Conservation (phyloP, 2,888 invertebrate species). For the Cataglyphis albicans region DNA sequence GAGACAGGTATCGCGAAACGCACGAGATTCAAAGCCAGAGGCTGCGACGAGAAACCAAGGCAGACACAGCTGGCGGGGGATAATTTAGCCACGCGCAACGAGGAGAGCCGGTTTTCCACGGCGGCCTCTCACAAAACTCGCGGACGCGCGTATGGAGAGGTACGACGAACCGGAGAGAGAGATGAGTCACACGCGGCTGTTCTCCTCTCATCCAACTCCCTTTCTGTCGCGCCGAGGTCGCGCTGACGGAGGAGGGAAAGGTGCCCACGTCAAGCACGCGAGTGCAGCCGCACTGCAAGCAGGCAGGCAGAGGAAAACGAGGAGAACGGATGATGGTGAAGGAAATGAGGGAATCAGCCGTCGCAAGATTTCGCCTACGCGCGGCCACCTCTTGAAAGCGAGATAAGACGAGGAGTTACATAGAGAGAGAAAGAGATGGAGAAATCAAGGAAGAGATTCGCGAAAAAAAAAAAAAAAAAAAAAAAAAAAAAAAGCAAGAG, state of each 20-base stretch:
- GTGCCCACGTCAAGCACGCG: slow-evolving; percentile 31
- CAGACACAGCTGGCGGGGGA: slow-evolving; percentile 57
- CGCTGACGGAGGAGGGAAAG: slow-evolving; percentile 46
- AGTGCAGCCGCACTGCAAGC: not conserved
- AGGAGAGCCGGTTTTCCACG: slow-evolving; percentile 77
- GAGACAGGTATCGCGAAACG: not conserved
- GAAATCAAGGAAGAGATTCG: not conserved
- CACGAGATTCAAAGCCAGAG: slow-evolving; percentile 34
- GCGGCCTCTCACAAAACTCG: slow-evolving; percentile 74
- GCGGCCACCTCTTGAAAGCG: slow-evolving; percentile 48
- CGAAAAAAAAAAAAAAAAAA: slow-evolving; percentile 8
- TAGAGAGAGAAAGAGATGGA: not conserved
- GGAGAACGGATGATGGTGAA: slow-evolving; percentile 54
- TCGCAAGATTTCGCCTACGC: slow-evolving; percentile 70
- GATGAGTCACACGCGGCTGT: slow-evolving; percentile 77
- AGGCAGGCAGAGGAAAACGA: slow-evolving; percentile 44
- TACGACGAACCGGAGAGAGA: slow-evolving; percentile 74
- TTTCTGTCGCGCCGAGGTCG: slow-evolving; percentile 59
- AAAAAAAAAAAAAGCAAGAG: not conserved
- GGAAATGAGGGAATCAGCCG: slow-evolving; percentile 69
- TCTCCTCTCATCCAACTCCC: slow-evolving; percentile 66
- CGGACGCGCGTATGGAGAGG: slow-evolving; percentile 47
- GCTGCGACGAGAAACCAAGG: slow-evolving; percentile 30
- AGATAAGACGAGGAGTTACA: slow-evolving; percentile 22
- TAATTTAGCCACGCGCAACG: slow-evolving; percentile 72